Evolutionary conservation across 2,888 invertebrate genomes (phyloP), one percentile per base, ranked within the genome.

Genomic region (Microchrysa polita): DNA sequence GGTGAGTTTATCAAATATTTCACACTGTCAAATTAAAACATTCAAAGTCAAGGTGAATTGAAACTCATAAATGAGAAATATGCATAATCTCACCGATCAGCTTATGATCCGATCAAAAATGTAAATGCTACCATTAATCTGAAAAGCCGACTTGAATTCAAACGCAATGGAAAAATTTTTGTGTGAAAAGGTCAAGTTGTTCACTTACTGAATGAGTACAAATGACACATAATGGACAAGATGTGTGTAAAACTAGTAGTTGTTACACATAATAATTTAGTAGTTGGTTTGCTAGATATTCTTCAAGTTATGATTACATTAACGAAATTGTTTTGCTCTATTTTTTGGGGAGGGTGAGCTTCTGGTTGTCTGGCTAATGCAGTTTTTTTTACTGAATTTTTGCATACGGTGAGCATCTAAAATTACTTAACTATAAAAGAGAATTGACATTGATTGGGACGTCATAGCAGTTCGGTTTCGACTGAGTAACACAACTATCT

Each of bases 391-490:
- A 23, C 22, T 14, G 23, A n/a, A 27, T 23, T n/a, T 23, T 23
- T 20, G n/a, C 14, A 2, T 23, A 10, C 59, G 59, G 23, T 27
- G 40, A n/a, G n/a, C n/a, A 23, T 27, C 40, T 34, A 40, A 42
- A 40, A 34, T 34, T 18, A 61, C 40, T 40, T 40, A 34, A 34
- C 61, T 61, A 61, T 61, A 61, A n/a, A 61, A 61, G 61, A 61
- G 23, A 34, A 23, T 1, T 14, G 40, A 9, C 16, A 40, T 34
- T 2, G 10, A 18, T 61, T 61, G 61, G 40, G 61, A 40, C 16
- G 40, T 34, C 61, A 61, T 27, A 81, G 82, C 84, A 84, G 84
- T 84, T 81, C 82, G 79, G 78, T 79, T 78, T 79, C 80, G 80
- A 80, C 81, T 81, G 81, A 82, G 80, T 22, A 61, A 61, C 61